phyloP scores from a whole-genome alignment of 1,140 invertebrate species.

The Glomeris maerens region DNA sequence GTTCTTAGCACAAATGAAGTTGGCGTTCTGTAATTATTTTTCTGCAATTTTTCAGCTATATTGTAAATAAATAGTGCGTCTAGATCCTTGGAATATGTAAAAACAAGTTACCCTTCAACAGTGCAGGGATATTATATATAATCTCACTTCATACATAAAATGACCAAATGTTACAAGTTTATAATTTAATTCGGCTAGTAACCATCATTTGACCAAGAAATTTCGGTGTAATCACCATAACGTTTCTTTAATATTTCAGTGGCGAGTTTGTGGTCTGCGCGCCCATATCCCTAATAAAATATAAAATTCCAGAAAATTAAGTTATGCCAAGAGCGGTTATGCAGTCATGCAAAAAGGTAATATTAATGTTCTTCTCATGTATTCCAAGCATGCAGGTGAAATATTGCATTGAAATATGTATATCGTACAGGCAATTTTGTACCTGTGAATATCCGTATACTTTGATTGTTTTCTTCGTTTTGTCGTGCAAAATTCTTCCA shows the following conservation, averaged over 20 bases:
- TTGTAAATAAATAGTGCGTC: too few relatives aligned
- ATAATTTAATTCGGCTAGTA: constrained; percentile 43
- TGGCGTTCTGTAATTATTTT: too few relatives aligned
- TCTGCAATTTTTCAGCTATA: too few relatives aligned
- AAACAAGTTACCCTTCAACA: too few relatives aligned
- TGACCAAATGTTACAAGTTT: constrained; percentile 10
- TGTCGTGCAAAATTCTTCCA: constrained; percentile 64
- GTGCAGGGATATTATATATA: too few relatives aligned
- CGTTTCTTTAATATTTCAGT: constrained; percentile 55
- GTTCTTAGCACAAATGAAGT: too few relatives aligned
- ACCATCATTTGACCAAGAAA: constrained; percentile 66
- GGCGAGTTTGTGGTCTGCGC: constrained; percentile 62
- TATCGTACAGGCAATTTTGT: constrained; percentile 16
- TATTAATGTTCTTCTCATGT: not conserved
- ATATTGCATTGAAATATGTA: not conserved
- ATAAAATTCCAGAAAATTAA: constrained; percentile 2
- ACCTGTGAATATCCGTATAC: constrained; percentile 80
- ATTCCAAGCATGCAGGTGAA: not conserved
- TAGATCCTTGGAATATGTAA: too few relatives aligned
- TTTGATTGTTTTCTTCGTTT: constrained; percentile 52
- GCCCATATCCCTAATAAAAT: constrained; percentile 53
- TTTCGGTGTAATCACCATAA: constrained; percentile 51
- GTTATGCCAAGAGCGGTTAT: constrained; percentile 4
- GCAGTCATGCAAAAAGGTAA: not conserved
- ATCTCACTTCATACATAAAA: too few relatives aligned